Base-by-base conservation (phyloP, 2,888 invertebrate genomes). In the Erebia aethiops region DNA sequence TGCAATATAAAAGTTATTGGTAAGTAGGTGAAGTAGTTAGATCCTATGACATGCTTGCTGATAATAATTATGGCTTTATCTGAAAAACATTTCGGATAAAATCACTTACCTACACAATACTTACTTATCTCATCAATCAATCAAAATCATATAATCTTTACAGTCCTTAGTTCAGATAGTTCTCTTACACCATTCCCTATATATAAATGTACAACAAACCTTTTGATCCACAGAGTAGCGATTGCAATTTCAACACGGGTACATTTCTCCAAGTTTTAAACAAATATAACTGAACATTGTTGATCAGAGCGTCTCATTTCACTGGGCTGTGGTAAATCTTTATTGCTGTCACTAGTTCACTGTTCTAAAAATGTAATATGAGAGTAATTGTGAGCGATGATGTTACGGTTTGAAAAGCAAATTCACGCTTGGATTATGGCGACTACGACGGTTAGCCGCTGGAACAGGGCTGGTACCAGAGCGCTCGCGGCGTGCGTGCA, bases 401-500 rank as follows among this genome's bases (percentile, higher is more conserved):
- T 82, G 80, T 79, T 84, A 81, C 79, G 80, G 81, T 74, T 81
- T 81, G 78, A 80, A 79, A 81, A 81, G 81, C 80, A 76, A 79
- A 83, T 87, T 87, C 87, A 90, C 89, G 86, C 85, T 86, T 87
- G 82, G 85, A 77, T 84, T 84, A 79, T 80, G 78, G 80, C 76
- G 75, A 80, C 81, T 80, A 77, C 80, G 80, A 80, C 74, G 69
- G 78, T 76, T 79, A 79, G 80, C 82, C 79, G 80, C 77, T 82
- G 75, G 75, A 78, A 67, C 71, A 73, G 72, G 57, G 57, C 62
- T 69, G 65, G 62, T 69, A 71, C 58, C 51, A 70, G 71, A 75
- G 74, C 70, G 75, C 65, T 49, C 73, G 72, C 77, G 72, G 75
- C 78, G 71, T 77, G 80, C 92, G 92, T 90, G 89, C 90, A 87